Evolutionary conservation across 2,797 vertebrate species (phyloP).

Genomic region (Manis javanica): DNA sequence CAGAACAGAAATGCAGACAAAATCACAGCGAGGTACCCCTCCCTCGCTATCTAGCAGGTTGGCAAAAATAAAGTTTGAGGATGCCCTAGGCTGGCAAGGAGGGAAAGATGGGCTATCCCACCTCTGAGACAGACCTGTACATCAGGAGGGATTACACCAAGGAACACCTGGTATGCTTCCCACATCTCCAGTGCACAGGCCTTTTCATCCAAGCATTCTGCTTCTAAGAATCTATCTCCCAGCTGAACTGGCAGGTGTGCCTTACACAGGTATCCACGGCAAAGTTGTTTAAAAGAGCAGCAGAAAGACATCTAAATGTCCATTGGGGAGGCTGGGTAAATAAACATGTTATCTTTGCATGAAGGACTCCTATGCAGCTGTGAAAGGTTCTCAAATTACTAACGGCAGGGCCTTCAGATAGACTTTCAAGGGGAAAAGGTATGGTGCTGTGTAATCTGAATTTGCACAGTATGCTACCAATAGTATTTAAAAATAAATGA

Average conservation of each 20-base stretch:
- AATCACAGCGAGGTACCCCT: background rate
- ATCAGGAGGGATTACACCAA: background rate
- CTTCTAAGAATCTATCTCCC: background rate
- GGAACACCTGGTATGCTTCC: background rate
- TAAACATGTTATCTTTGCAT: background rate
- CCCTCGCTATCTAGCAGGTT: background rate
- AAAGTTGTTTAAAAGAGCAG: background rate
- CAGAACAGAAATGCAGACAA: background rate
- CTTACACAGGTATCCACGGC: background rate
- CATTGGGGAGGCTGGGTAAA: background rate
- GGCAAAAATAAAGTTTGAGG: background rate
- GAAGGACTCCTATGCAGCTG: background rate
- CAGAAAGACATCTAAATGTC: background rate
- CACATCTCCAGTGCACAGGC: background rate
- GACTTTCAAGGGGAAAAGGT: background rate
- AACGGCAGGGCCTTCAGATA: background rate
- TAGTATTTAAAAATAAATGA: conserved; percentile 33
- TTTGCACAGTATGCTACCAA: background rate
- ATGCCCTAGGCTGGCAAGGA: background rate
- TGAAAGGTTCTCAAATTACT: background rate
- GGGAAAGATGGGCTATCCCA: background rate
- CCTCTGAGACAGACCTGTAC: background rate
- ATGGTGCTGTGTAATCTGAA: background rate
- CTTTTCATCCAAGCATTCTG: background rate
- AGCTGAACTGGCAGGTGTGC: background rate